These are phyloP conservation scores for Orthonyx spaldingii DNA, from an alignment of 2,113 vertebrate species.

Conservation along the genomic window DNA sequence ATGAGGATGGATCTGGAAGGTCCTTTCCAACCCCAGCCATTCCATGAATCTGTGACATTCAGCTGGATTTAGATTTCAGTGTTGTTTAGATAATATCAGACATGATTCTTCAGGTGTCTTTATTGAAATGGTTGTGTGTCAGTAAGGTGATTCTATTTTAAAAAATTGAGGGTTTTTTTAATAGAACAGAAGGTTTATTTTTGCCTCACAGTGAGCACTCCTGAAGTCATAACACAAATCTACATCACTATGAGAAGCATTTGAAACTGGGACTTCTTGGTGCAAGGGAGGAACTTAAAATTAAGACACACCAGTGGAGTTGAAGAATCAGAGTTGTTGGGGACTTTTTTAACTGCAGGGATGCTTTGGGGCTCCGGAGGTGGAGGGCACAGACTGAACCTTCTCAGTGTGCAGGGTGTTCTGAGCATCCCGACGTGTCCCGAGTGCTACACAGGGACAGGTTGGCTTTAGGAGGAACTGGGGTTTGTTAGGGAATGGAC, in stretches of 20 bases:
- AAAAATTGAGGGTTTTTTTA: neutral
- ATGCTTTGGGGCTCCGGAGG: neutral
- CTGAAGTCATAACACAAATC: neutral
- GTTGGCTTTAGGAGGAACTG: neutral
- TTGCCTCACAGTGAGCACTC: neutral
- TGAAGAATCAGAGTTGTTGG: neutral
- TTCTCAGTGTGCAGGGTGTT: neutral
- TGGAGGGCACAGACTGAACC: neutral
- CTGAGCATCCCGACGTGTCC: neutral
- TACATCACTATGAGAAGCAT: neutral
- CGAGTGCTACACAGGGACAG: accelerated
- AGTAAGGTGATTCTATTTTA: neutral
- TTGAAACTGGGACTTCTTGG: neutral
- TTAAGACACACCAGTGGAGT: neutral
- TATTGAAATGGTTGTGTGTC: neutral
- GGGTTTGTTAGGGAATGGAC: neutral
- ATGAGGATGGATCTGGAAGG: neutral
- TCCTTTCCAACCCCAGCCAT: neutral
- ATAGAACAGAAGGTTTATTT: neutral
- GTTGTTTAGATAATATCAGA: neutral
- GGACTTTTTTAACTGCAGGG: neutral
- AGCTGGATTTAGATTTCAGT: neutral
- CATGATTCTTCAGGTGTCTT: neutral
- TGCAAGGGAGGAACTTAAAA: neutral
- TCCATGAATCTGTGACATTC: neutral